Evolutionary conservation across 2,113 vertebrate species (phyloP).

Genomic region (Lepisosteus osseus): DNA sequence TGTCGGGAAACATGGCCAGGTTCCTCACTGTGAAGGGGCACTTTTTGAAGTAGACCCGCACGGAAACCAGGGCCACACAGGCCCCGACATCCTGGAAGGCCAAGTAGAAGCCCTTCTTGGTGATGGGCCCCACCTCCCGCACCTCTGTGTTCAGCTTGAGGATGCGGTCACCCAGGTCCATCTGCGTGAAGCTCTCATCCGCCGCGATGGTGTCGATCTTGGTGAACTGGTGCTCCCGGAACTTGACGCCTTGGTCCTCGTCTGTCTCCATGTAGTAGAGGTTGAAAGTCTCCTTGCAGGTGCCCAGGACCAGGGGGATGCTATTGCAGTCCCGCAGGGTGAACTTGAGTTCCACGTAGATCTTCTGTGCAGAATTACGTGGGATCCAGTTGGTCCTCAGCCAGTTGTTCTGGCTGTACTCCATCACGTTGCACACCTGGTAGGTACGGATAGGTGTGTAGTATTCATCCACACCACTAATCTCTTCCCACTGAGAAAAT

Average conservation of each 20-base stretch:
- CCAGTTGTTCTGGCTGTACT: slow-evolving; percentile 98
- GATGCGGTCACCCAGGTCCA: slow-evolving; percentile 95
- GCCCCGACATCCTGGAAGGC: slow-evolving; percentile 86
- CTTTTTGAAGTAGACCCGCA: slow-evolving; percentile 95
- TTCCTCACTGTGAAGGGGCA: slow-evolving; percentile 92
- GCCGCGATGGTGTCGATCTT: slow-evolving; percentile 98
- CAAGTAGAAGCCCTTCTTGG: slow-evolving; percentile 91
- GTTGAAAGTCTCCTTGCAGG: slow-evolving; percentile 98
- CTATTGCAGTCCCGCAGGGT: slow-evolving; percentile 96
- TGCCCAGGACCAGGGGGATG: slow-evolving; percentile 91
- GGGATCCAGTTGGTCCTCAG: slow-evolving; percentile 97
- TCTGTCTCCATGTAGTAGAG: slow-evolving; percentile 93
- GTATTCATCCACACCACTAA: slow-evolving; percentile 95
- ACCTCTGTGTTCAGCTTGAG: slow-evolving; percentile 97
- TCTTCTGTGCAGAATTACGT: slow-evolving; percentile 91
- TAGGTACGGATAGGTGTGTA: slow-evolving; percentile 97
- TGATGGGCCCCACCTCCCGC: slow-evolving; percentile 89
- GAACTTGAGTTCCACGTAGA: slow-evolving; percentile 97
- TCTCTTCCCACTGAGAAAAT: slow-evolving; percentile 89
- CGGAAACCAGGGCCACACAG: slow-evolving; percentile 69
- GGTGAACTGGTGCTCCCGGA: slow-evolving; percentile 87
- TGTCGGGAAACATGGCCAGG: slow-evolving; percentile 92
- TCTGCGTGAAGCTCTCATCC: slow-evolving; percentile 97
- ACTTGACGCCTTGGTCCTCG: slow-evolving; percentile 86
- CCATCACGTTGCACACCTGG: slow-evolving; percentile 98